phyloP scores from a whole-genome alignment of 2,888 invertebrate genomes.

The Microplitis deprimator region DNA sequence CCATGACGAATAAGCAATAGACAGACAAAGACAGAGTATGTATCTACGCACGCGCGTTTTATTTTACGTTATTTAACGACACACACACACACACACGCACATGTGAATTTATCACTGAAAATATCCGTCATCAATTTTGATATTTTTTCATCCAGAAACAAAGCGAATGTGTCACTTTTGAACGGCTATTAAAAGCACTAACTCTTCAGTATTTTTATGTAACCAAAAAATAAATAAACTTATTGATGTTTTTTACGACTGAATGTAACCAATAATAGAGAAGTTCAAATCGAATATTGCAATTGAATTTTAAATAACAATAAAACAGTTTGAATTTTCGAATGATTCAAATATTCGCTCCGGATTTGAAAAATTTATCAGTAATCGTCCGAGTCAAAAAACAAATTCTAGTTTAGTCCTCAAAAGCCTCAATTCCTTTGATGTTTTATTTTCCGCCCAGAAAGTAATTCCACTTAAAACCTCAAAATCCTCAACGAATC shows the following conservation, averaged over 20 bases:
- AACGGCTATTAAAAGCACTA: neutral
- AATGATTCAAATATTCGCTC: no score
- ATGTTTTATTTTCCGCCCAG: no score
- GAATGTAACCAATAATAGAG: no score
- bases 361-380: no score
- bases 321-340: no score
- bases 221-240: constrained; percentile 20
- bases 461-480: no score
- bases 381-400: no score
- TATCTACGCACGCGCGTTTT: constrained; percentile 26
- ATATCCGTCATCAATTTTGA: constrained; percentile 37
- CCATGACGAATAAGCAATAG: constrained; percentile 27
- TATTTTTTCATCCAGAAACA: constrained; percentile 40
- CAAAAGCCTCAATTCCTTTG: no score
- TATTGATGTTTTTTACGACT: neutral
- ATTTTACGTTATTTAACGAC: constrained; percentile 33
- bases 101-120: constrained; percentile 26
- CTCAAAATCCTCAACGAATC: no score
- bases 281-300: no score
- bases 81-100: neutral
- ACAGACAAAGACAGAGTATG: constrained; percentile 15
- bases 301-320: no score
- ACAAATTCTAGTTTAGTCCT: no score
- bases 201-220: constrained; percentile 14
- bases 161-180: constrained; percentile 30